Percentiles rank a stretch among this genome's conserved stretches.
phyloP scores from a whole-genome alignment of 2,113 vertebrate species.

The Calidris pugnax region DNA sequence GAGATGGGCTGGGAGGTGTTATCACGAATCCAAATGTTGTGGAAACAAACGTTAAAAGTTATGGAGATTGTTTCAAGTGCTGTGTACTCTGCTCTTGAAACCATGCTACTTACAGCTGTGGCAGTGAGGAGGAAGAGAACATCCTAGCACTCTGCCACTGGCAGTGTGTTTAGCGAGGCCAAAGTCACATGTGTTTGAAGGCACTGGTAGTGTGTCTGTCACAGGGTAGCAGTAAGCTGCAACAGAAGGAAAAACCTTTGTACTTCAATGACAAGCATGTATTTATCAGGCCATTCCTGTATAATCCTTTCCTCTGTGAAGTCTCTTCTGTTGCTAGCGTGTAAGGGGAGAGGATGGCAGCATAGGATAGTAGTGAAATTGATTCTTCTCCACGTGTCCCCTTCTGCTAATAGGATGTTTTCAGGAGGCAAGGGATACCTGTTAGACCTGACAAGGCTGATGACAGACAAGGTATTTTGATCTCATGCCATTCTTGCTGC shows the following conservation, averaged over 20 bases:
- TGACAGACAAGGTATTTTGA: conserved; percentile 16
- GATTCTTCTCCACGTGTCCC: neutral
- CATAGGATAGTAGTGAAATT: neutral
- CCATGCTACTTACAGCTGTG: neutral
- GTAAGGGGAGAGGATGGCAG: neutral
- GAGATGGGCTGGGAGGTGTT: neutral
- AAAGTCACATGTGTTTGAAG: neutral
- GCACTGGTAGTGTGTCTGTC: neutral
- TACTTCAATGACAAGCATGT: neutral
- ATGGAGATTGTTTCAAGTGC: neutral
- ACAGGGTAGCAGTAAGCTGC: neutral
- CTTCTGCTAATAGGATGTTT: neutral
- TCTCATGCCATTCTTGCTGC: neutral
- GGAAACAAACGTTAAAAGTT: neutral
- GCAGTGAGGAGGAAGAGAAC: neutral
- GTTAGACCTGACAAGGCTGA: neutral
- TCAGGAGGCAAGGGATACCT: neutral
- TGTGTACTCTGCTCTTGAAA: neutral
- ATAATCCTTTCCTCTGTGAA: neutral
- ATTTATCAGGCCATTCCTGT: neutral
- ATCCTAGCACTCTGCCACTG: neutral
- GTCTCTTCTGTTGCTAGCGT: neutral
- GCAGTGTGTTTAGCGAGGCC: neutral
- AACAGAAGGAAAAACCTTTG: neutral
- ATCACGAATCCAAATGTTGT: neutral